Conservation (phyloP, 2,113 vertebrate genomes). For the Gymnogyps californianus region DNA sequence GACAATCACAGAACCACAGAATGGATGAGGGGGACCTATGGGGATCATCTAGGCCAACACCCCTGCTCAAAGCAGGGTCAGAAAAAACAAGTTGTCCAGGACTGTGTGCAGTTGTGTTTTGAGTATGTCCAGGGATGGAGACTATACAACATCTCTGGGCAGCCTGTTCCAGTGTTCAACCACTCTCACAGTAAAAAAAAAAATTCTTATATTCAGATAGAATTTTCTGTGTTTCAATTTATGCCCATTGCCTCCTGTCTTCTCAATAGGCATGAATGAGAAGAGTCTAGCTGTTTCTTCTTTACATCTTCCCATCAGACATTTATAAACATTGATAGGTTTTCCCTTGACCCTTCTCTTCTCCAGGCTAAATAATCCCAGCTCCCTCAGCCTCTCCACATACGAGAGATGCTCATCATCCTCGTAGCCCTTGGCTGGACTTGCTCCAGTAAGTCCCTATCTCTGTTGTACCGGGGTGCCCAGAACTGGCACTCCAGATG, state of each 20-base stretch:
- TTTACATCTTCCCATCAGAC: not conserved
- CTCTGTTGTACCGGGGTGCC: not conserved
- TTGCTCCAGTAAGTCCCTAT: not conserved
- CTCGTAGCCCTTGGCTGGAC: not conserved
- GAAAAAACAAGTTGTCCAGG: not conserved
- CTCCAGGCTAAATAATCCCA: not conserved
- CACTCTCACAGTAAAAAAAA: not conserved
- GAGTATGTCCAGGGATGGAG: not conserved
- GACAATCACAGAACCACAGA: not conserved
- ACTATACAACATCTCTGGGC: not conserved
- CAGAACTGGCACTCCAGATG: not conserved
- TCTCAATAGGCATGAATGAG: not conserved
- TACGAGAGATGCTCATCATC: not conserved
- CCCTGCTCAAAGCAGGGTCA: not conserved
- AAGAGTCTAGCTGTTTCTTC: not conserved
- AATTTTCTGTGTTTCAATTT: not conserved
- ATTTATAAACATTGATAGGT: not conserved
- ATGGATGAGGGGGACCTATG: not conserved
- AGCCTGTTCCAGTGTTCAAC: not conserved
- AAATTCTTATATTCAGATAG: not conserved
- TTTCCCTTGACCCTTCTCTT: not conserved
- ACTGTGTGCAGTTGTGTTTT: not conserved
- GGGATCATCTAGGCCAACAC: not conserved
- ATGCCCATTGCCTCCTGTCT: not conserved
- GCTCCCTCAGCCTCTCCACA: not conserved